Base-by-base conservation (phyloP, 2,888 invertebrate species). In the Macaria notata region DNA sequence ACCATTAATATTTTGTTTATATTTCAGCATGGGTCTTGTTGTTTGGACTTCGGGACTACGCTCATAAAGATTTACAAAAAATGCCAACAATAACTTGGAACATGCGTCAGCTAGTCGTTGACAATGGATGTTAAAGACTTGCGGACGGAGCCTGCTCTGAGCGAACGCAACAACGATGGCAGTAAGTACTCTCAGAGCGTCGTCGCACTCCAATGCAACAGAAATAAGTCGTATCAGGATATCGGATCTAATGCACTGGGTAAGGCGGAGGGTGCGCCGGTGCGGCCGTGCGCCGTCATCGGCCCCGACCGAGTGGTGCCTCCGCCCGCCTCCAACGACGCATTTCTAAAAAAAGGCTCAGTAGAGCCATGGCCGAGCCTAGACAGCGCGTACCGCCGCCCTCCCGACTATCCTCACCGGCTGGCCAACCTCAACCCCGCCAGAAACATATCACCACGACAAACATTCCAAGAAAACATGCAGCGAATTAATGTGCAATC, bases 401-500 rank as follows among this genome's bases (percentile, higher is more conserved):
- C 83, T 61, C 83, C 87, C 47, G 88, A 90, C 52, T 86, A 88
- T 70, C 79, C 84, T 47, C 81, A 76, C 60, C 90, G 88, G 66
- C 65, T 83, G 59, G 56, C 74, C 31, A 86, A 82, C 69, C 77
- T 78, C 57, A 84, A 84, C 58, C 84, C 84, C 52, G 72, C 81
- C 59, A 81, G 88, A 75, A 91, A 92, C 80, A 92, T 92, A 82
- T 92, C 92, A 68, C 92, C 92, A 41, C 81, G 92, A 79, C 91
- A 91, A 79, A 92, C 92, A 79, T 92, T 86, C 81, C 92, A 92
- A 79, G 92, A 92, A 73, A 91, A 92, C 61, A 92, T 92, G 92
- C 89, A 82, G 66, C 83, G 92, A 60, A 85, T 92, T 49, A 85
- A 88, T 81, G 86, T 92, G 64, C 86, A 89, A 44, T 88, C 90